Percentiles rank a stretch among this genome's conserved stretches.
Conservation (phyloP, 2,888 invertebrate species). For the Cryptosula pallasiana region DNA sequence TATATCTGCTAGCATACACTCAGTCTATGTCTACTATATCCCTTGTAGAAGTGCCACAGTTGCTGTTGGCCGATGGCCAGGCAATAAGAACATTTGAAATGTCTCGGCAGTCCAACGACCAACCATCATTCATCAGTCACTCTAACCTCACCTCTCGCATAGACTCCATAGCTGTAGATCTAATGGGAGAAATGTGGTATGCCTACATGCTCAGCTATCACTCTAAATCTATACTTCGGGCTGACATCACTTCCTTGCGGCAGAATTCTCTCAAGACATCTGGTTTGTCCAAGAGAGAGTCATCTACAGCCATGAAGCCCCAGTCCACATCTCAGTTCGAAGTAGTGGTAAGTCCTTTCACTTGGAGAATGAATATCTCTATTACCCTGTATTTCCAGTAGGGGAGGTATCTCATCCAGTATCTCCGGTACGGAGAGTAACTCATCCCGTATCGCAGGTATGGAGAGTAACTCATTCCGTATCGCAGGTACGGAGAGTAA, state of each 20-base stretch:
- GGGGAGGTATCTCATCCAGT: too few species aligned
- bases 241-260: conserved; percentile 8
- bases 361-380: too few species aligned
- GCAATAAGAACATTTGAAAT: background rate
- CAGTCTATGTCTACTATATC: too few species aligned
- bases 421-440: too few species aligned
- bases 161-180: background rate
- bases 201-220: conserved; percentile 24
- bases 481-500: too few species aligned
- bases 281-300: background rate
- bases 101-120: background rate
- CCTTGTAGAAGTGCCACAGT: background rate
- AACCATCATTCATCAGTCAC: background rate
- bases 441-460: too few species aligned
- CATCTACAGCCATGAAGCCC: conserved; percentile 12
- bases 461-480: too few species aligned
- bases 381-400: too few species aligned
- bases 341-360: background rate
- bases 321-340: background rate
- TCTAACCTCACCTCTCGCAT: background rate
- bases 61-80: background rate
- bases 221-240: background rate
- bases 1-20: too few species aligned
- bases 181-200: background rate
- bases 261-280: background rate